These are phyloP conservation scores for Acestrorhynchus altus DNA, from an alignment of 2,797 vertebrate genomes.

Conservation along the genomic window DNA sequence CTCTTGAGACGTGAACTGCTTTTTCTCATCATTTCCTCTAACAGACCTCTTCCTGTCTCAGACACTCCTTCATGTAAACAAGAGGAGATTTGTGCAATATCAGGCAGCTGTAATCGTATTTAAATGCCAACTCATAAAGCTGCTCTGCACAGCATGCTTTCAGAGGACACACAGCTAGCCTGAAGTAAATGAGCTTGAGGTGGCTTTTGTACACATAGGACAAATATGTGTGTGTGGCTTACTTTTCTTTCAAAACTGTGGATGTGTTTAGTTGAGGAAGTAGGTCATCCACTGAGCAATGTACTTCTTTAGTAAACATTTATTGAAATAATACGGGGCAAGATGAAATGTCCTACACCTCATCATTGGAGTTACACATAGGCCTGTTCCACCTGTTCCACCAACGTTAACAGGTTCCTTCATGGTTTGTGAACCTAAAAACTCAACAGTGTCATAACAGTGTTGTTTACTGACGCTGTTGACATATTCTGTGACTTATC, in stretches of 20 bases:
- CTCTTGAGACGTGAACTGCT: conserved; percentile 24
- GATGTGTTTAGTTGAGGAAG: not conserved
- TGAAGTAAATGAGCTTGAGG: not conserved
- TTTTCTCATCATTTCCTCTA: conserved; percentile 55
- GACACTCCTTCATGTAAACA: conserved; percentile 49
- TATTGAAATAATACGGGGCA: too few relatives aligned
- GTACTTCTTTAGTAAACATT: too few relatives aligned
- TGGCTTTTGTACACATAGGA: not conserved
- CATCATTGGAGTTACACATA: too few relatives aligned
- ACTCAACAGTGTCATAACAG: too few relatives aligned
- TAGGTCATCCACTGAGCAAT: not conserved
- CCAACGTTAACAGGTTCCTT: too few relatives aligned
- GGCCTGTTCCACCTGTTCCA: too few relatives aligned
- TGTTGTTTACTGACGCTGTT: too few relatives aligned
- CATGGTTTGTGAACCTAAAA: too few relatives aligned
- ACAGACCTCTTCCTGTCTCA: conserved; percentile 56
- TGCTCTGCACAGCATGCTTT: conserved; percentile 5
- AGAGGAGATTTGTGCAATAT: conserved; percentile 14
- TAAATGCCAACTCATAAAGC: not conserved
- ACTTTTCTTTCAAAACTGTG: not conserved
- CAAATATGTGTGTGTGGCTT: too few relatives aligned
- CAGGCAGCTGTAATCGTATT: not conserved
- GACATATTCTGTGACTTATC: too few relatives aligned
- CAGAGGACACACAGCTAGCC: not conserved
- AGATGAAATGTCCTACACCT: too few relatives aligned